Evolutionary conservation across 2,797 vertebrate species (phyloP).

Genomic region (Siniperca scherzeri): DNA sequence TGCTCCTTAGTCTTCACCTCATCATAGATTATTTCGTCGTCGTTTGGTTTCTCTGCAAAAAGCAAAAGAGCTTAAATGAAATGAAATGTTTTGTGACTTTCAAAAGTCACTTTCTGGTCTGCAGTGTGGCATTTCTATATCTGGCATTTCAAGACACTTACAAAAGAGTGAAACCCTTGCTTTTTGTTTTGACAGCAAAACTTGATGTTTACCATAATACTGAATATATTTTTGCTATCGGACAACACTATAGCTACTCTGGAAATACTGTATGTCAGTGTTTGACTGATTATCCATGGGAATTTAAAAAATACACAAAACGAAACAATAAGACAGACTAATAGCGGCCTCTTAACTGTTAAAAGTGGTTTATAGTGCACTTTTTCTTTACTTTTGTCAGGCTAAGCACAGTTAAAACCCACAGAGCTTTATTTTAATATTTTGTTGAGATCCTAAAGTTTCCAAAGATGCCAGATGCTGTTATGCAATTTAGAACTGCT

Average conservation of each 20-base stretch:
- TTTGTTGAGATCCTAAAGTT: background rate
- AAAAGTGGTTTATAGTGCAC: background rate
- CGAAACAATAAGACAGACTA: background rate
- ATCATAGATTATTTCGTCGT: constrained; percentile 57
- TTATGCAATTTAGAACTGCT: background rate
- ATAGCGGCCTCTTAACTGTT: background rate
- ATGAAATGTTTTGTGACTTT: background rate
- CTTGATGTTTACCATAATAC: background rate
- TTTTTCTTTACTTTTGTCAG: background rate
- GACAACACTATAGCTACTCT: no score
- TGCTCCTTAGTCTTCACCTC: constrained; percentile 27
- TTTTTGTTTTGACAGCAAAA: background rate
- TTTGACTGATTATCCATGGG: background rate
- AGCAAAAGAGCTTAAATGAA: background rate
- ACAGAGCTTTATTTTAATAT: background rate
- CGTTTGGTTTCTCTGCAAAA: constrained; percentile 35
- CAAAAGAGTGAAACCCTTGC: background rate
- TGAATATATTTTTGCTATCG: background rate
- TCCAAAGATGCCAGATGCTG: background rate
- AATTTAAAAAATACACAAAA: background rate
- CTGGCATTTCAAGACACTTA: background rate
- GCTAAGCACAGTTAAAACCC: background rate
- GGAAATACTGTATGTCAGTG: background rate
- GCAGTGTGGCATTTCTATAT: background rate
- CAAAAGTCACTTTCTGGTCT: background rate